Evolutionary conservation across 2,797 vertebrate genomes (phyloP).

Genomic region (Paguma larvata): DNA sequence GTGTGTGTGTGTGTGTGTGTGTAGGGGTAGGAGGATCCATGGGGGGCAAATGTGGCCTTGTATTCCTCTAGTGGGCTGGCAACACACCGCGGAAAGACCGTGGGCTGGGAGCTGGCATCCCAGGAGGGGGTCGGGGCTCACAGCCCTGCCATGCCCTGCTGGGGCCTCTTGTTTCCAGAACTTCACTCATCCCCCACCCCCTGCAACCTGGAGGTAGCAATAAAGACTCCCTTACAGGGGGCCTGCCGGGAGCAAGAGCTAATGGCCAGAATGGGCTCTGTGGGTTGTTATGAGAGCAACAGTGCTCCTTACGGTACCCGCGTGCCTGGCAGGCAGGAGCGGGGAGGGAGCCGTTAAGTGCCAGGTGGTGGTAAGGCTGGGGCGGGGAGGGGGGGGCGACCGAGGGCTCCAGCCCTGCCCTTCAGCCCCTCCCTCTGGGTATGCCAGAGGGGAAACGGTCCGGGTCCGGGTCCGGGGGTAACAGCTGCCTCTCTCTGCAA

Average conservation of each 20-base stretch:
- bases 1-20: not conserved
- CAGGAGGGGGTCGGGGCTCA: not conserved
- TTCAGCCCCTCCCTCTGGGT: not conserved
- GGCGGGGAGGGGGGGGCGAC: not conserved
- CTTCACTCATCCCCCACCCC: not conserved
- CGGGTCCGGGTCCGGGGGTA: not conserved
- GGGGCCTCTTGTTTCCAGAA: not conserved
- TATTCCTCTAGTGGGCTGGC: not conserved
- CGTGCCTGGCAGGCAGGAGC: not conserved
- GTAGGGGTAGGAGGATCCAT: not conserved
- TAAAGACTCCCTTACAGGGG: not conserved
- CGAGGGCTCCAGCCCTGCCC: not conserved
- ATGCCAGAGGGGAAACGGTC: not conserved
- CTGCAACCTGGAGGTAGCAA: not conserved
- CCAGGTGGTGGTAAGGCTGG: not conserved
- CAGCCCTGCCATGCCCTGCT: not conserved
- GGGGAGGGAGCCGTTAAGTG: slow-evolving; percentile 34
- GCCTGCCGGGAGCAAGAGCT: not conserved
- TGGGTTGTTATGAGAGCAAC: not conserved
- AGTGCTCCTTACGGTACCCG: not conserved
- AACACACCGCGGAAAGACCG: not conserved
- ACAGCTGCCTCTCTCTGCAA: not conserved
- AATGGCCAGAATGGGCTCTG: slow-evolving; percentile 39
- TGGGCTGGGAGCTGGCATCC: not conserved
- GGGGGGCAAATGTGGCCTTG: not conserved